Evolutionary conservation across 2,888 invertebrate genomes (phyloP), one percentile per base, ranked within the genome.

Genomic region (Drosophila anceps): DNA sequence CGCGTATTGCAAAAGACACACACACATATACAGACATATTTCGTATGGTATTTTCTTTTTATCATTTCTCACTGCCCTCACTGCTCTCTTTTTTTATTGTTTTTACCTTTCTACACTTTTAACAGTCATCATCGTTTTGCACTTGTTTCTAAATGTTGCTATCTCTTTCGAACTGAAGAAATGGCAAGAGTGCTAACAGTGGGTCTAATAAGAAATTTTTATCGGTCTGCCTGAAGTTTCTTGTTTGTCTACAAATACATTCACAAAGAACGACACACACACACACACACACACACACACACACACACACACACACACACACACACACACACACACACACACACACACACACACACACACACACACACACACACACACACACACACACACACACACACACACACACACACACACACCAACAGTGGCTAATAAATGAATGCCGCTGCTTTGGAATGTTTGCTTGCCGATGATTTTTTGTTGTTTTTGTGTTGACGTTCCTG

Each of bases 141-240:
- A 79, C 73, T 84, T 81, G 79, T 76, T 75, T 72, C 66, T 63
- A 63, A 69, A 64, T 72, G 55, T 54, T 61, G 73, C 73, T 58
- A 55, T 75, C 81, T 77, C 79, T 81, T 61, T 83, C 64, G 24
- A 31, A 51, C 50, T 18, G 27, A 73, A 62, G 74, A 81, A 81
- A 77, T 46, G 65, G 67, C 65, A 63, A 73, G 35, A 64, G 66
- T 59, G 66, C 68, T 63, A 65, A 50, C 62, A 63, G 64, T 43
- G 43, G 51, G 81, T 79, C 76, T 81, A 76, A 76, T 83, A 79
- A 77, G 84, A 89, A 64, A 70, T 82, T 77, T 50, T 43, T 82
- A 83, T 83, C 72, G 69, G 60, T 76, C 60, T 82, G 72, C 41
- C 66, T 70, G 78, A 69, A 82, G 88, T 87, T 85, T 84, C 85